phyloP scores from a whole-genome alignment of 2,888 invertebrate genomes.

The Lepidonotus clava region DNA sequence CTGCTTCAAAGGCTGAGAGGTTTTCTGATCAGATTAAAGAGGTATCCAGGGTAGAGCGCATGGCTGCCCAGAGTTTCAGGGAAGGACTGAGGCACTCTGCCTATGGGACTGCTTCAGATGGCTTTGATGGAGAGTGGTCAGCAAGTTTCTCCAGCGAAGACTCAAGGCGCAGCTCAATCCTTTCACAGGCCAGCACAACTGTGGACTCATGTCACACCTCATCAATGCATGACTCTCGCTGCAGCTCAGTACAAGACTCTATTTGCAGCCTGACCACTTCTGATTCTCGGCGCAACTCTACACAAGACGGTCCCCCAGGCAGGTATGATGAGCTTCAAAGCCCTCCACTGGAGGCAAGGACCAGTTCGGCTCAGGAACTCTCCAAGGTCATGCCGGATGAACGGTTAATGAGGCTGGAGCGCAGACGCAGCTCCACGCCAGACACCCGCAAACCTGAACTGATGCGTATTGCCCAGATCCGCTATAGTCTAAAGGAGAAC shows the following conservation, averaged over 20 bases:
- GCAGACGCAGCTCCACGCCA: conserved; percentile 31
- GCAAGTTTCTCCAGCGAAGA: conserved; percentile 9
- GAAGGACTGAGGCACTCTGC: neutral
- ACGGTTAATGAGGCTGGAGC: neutral
- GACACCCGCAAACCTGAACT: conserved; percentile 19
- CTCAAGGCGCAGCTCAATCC: conserved; percentile 26
- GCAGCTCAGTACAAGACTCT: conserved; percentile 13
- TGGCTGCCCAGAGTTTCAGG: neutral
- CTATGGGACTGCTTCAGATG: neutral
- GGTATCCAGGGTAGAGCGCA: neutral
- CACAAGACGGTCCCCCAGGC: neutral
- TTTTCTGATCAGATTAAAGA: neutral
- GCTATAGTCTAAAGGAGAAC: conserved; percentile 18
- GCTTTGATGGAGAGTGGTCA: neutral
- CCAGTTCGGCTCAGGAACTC: conserved; percentile 21
- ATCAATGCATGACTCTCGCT: neutral
- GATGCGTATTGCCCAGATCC: neutral
- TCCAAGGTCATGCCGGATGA: conserved; percentile 1
- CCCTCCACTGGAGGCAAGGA: neutral
- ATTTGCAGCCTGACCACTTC: neutral
- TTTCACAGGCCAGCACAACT: conserved; percentile 13
- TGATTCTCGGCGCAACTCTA: neutral
- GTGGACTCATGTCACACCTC: neutral
- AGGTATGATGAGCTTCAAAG: conserved; percentile 1
- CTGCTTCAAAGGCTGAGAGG: neutral